Evolutionary conservation across 2,113 vertebrate genomes (phyloP).

Genomic region (Paradoxurus hermaphroditus): DNA sequence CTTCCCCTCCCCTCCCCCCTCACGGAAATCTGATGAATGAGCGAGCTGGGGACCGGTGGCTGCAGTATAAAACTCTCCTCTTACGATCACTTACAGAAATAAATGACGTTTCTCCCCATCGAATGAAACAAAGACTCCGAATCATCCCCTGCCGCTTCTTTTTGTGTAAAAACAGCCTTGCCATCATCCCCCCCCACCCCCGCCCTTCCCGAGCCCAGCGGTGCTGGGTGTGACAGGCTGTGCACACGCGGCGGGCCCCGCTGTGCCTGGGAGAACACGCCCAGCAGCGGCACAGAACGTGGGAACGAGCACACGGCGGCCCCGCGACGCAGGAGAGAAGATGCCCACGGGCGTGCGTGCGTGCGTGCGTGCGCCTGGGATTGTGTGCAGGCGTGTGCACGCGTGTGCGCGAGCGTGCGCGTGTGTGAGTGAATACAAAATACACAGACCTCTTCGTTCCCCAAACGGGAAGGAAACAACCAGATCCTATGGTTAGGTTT

Average conservation of each 20-base stretch:
- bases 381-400: background rate
- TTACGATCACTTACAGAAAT: slow-evolving; percentile 38
- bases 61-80: background rate
- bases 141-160: slow-evolving; percentile 61
- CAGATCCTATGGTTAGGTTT: background rate
- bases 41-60: slow-evolving; percentile 57
- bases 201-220: background rate
- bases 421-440: background rate
- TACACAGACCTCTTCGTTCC: background rate
- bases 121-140: slow-evolving; percentile 63
- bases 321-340: background rate
- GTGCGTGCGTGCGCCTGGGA: background rate
- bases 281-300: background rate
- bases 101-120: slow-evolving; percentile 55
- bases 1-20: background rate
- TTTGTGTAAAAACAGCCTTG: slow-evolving; percentile 60
- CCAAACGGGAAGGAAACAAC: background rate
- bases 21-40: slow-evolving; percentile 77
- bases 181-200: slow-evolving; percentile 22
- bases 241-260: background rate
- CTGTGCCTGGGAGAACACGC: background rate
- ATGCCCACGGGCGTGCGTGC: fast-evolving
- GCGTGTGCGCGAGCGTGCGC: too few species aligned
- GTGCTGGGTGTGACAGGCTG: background rate
- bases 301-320: background rate